These are phyloP conservation scores for Rhea pennata DNA, from an alignment of 2,113 vertebrate genomes.

Conservation along the genomic window DNA sequence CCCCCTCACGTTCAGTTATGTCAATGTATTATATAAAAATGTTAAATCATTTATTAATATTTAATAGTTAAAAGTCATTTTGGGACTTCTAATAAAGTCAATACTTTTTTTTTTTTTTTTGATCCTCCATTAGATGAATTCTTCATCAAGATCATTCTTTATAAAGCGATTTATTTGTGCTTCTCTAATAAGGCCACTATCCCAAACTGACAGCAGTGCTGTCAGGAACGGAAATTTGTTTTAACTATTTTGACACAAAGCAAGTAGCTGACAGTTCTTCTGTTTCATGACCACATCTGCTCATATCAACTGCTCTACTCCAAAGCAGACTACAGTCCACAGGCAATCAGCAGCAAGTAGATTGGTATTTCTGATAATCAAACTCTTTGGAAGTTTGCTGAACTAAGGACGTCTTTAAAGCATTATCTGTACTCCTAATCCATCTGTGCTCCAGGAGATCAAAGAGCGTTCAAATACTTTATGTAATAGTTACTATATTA, in stretches of 20 bases:
- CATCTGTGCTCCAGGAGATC: not conserved
- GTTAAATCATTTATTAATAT: not conserved
- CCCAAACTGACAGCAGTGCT: not conserved
- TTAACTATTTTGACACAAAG: not conserved
- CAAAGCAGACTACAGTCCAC: not conserved
- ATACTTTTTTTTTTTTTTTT: not conserved
- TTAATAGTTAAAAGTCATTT: not conserved
- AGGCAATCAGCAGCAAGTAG: not conserved
- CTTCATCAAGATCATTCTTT: not conserved
- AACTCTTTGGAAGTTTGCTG: not conserved
- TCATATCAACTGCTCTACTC: not conserved
- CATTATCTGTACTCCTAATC: not conserved
- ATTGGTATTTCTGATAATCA: not conserved
- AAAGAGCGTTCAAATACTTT: not conserved
- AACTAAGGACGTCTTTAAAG: not conserved
- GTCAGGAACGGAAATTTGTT: not conserved
- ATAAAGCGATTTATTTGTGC: not conserved
- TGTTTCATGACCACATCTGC: not conserved
- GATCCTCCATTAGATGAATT: not conserved
- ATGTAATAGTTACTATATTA: not conserved
- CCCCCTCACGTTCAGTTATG: no score
- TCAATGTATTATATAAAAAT: not conserved
- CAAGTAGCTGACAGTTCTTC: not conserved
- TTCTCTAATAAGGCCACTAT: not conserved
- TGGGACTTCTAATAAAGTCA: not conserved